Percentiles rank a stretch among this genome's conserved stretches.
Conservation (phyloP, 1,140 invertebrate species). For the Scaptomyza montana region DNA sequence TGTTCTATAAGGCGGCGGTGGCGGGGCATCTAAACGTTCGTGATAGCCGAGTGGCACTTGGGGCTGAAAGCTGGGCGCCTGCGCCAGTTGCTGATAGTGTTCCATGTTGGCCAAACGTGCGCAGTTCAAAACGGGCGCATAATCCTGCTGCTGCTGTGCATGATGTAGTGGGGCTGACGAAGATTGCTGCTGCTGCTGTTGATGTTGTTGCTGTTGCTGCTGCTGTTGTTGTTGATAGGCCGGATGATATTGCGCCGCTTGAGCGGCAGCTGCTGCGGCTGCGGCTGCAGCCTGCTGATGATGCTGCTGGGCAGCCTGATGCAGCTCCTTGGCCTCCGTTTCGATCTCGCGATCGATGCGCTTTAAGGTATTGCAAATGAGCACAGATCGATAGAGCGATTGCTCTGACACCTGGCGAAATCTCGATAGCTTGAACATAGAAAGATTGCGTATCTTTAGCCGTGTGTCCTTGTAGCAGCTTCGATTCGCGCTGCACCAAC, state of each 20-base stretch:
- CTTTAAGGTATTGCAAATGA: constrained; percentile 96
- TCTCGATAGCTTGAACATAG: constrained; percentile 95
- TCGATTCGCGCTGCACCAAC: constrained; percentile 89
- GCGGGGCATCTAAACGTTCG: constrained; percentile 71
- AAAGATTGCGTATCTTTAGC: constrained; percentile 95
- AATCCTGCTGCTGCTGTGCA: constrained; percentile 70
- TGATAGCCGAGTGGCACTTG: constrained; percentile 48
- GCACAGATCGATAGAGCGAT: constrained; percentile 94
- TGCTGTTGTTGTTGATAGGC: constrained; percentile 62
- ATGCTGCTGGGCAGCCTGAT: constrained; percentile 82
- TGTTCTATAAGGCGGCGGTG: constrained; percentile 69
- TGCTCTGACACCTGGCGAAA: constrained; percentile 95
- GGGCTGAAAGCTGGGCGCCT: constrained; percentile 53
- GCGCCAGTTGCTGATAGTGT: constrained; percentile 73
- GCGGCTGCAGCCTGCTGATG: constrained; percentile 67
- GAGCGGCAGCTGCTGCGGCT: constrained; percentile 61
- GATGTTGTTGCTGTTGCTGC: constrained; percentile 38
- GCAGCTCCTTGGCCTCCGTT: constrained; percentile 87
- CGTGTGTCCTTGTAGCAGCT: constrained; percentile 93
- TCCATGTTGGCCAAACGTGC: constrained; percentile 77
- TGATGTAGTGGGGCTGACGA: constrained; percentile 59
- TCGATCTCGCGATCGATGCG: constrained; percentile 96
- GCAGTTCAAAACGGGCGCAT: constrained; percentile 75
- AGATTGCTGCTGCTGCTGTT: constrained; percentile 53
- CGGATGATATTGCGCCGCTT: constrained; percentile 70